Conservation (phyloP, 2,888 invertebrate species). For the Cephalotes varians region DNA sequence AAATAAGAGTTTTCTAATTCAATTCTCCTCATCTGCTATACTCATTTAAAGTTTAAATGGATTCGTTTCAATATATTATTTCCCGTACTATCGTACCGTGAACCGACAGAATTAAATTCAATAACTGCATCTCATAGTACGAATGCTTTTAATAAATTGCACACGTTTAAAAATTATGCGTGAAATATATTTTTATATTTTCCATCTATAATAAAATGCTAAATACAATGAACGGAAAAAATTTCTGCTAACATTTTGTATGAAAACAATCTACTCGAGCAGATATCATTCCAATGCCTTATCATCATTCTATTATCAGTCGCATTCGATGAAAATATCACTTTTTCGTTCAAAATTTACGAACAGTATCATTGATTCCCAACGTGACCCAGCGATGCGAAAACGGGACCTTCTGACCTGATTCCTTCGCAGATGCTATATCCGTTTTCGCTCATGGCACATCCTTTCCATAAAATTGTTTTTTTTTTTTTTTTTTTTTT, state of each 20-base stretch:
- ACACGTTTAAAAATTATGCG: neutral
- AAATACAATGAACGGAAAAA: neutral
- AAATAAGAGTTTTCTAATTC: conserved; percentile 57
- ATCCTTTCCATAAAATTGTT: conserved; percentile 49
- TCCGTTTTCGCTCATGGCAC: conserved; percentile 17
- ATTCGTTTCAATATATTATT: conserved; percentile 57
- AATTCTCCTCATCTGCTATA: conserved; percentile 38
- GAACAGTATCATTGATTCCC: conserved; percentile 40
- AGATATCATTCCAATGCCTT: neutral
- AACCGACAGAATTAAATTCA: conserved; percentile 26
- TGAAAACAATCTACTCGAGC: neutral
- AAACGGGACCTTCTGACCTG: conserved; percentile 36
- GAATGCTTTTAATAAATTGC: neutral
- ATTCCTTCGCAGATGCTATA: conserved; percentile 33
- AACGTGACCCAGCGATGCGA: conserved; percentile 35
- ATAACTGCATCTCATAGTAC: neutral
- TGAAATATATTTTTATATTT: too few relatives aligned
- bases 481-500: conserved; percentile 42
- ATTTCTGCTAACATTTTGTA: neutral
- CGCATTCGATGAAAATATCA: conserved; percentile 1
- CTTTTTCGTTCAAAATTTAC: conserved; percentile 19
- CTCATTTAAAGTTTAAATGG: conserved; percentile 35
- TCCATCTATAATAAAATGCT: neutral
- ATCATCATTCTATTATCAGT: conserved; percentile 41
- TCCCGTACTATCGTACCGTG: neutral